These are phyloP conservation scores for Oligia strigilis DNA, from an alignment of 2,888 invertebrate genomes.

Conservation along the genomic window DNA sequence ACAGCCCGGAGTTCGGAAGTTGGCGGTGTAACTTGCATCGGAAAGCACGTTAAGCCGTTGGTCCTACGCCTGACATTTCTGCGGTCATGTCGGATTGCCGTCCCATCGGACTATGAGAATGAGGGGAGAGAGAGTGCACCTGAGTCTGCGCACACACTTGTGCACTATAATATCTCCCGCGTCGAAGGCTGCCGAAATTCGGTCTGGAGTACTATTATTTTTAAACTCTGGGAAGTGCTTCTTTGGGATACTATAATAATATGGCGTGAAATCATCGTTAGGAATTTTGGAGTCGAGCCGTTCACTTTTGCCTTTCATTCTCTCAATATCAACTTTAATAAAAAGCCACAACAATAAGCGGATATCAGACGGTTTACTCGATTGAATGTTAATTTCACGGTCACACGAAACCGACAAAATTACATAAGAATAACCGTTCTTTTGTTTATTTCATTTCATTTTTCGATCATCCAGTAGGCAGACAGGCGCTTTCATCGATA, in stretches of 20 bases:
- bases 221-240: too few relatives aligned
- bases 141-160: too few relatives aligned
- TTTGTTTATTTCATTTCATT: background rate
- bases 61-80: background rate
- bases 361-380: background rate
- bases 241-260: background rate
- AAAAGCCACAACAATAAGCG: background rate
- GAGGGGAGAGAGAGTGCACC: too few relatives aligned
- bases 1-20: background rate
- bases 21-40: too few relatives aligned
- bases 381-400: background rate
- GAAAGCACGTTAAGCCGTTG: background rate
- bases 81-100: too few relatives aligned
- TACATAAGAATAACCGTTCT: background rate
- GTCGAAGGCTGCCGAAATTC: background rate
- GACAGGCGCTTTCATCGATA: too few relatives aligned
- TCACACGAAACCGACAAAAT: background rate
- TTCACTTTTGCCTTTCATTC: background rate
- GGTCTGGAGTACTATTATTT: background rate
- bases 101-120: too few relatives aligned
- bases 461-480: background rate
- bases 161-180: too few relatives aligned
- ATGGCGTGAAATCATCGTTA: too few relatives aligned
- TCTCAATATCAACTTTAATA: background rate
- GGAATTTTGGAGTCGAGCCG: background rate